A percentile compares a stretch with the other conserved stretches of the same genome.
Conservation (phyloP, 2,888 invertebrate genomes). For the Eilema depressum region DNA sequence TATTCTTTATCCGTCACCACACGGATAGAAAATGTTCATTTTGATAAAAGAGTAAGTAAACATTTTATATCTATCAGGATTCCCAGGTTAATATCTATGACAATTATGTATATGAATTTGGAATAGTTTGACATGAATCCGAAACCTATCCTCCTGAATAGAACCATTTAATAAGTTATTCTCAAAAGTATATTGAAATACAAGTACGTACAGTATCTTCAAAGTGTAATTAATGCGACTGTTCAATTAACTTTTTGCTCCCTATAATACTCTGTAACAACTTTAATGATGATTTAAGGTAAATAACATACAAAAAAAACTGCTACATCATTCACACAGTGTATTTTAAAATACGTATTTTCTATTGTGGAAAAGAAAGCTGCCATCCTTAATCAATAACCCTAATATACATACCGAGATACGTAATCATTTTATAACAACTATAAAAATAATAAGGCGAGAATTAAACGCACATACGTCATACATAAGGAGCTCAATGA, state of each 20-base stretch:
- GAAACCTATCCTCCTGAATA: background rate
- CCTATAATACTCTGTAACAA: background rate
- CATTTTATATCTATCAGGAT: too few species aligned
- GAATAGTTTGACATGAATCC: background rate
- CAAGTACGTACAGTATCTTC: too few species aligned
- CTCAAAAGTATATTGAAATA: too few species aligned
- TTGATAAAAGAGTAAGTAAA: background rate
- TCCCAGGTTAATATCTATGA: too few species aligned
- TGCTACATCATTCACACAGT: background rate
- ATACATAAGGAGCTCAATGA: conserved; percentile 72
- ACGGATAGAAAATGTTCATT: too few species aligned
- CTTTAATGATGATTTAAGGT: background rate
- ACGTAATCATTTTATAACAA: conserved; percentile 14
- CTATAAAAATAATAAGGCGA: conserved; percentile 30
- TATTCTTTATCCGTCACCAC: too few species aligned
- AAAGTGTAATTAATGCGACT: background rate
- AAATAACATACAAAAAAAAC: background rate
- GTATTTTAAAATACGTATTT: background rate
- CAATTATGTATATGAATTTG: background rate
- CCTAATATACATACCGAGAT: background rate
- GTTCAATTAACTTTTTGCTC: background rate
- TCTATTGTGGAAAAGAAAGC: background rate
- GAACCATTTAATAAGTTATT: too few species aligned
- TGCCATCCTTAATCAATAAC: conserved; percentile 7
- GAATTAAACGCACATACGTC: conserved; percentile 58